Base-by-base conservation (phyloP, 2,113 vertebrate genomes). In the Megalops atlanticus region DNA sequence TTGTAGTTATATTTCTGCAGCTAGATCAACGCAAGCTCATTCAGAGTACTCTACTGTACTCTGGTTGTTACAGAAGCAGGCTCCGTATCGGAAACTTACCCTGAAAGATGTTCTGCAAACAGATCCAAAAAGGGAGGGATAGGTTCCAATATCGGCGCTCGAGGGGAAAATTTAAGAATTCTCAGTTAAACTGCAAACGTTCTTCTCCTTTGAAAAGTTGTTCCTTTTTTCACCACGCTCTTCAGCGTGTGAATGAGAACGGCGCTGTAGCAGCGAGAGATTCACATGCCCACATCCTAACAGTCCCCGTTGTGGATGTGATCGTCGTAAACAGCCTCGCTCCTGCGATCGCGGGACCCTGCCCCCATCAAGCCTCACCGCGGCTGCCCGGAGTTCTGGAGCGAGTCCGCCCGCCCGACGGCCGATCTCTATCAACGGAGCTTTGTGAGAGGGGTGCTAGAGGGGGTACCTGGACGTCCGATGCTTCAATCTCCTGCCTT, bases 321-420 rank as follows among this genome's bases (percentile, higher is more conserved):
- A 33, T 18, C 18, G 80, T 54, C 70, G 41, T 38, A 70, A 76
- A 47, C 74, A 76, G 52, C 49, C 54, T 64, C 12, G 80, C 74
- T 49, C 40, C 52, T 43, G 18, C 18, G 27, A 21, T 45, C 18
- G 31, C 40, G 41, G 74, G 74, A 64, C 54, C 80, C 80, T 68
- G 80, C 74, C 80, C 74, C 80, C 80, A 75, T 33, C 43, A 47
- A 18, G 70, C 39, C 74, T 45, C 39, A 24, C 24, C 39, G 64
- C 78, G n/a, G 78, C 31, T 69, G 80, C 47, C 41, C 36, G 68
- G 41, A 73, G 41, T n/a, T 39, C 79, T 24, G 16, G 27, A 74
- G 73, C 40, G 24, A 45, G 40, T 27, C 79, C 24, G 79, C 35
- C 11, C 70, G 64, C 49, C 73, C 35, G 38, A 73, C 35, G 33